Percentiles rank a stretch among this genome's conserved stretches.
These are phyloP conservation scores for Phortica okadai DNA, from an alignment of 2,888 invertebrate genomes.

Conservation along the genomic window DNA sequence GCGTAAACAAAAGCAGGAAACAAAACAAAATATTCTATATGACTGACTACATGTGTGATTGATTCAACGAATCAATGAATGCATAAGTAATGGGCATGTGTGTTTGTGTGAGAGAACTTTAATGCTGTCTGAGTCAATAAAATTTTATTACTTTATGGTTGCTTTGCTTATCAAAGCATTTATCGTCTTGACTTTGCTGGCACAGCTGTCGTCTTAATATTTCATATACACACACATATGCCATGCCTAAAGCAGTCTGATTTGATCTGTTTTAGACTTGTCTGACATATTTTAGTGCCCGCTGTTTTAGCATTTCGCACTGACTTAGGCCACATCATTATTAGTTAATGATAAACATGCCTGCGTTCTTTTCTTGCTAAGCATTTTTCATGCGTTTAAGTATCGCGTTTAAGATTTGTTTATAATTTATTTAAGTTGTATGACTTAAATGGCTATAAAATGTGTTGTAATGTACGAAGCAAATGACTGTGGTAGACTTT, in stretches of 20 bases:
- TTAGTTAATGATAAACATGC: not conserved
- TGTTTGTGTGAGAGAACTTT: constrained; percentile 53
- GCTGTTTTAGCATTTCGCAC: not conserved
- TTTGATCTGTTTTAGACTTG: not conserved
- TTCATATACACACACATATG: not conserved
- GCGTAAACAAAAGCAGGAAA: not conserved
- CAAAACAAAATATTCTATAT: not conserved
- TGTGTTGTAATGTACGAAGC: not conserved
- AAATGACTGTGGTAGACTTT: not conserved
- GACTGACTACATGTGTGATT: not conserved
- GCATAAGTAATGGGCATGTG: not conserved
- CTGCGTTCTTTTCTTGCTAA: not conserved
- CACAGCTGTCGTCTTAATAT: constrained; percentile 15
- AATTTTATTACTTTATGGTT: constrained; percentile 17
- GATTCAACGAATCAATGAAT: not conserved
- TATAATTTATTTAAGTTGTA: constrained; percentile 26
- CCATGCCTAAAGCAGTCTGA: no score
- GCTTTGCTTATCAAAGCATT: constrained; percentile 23
- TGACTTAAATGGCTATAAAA: not conserved
- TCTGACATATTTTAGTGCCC: constrained; percentile 1
- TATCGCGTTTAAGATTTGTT: constrained; percentile 3
- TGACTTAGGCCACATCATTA: not conserved
- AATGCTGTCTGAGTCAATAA: constrained; percentile 1
- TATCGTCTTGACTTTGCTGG: constrained; percentile 1
- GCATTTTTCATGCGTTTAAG: constrained; percentile 9